Evolutionary conservation across 1,140 invertebrate genomes (phyloP), one percentile per base, ranked within the genome.

Genomic region (Dendrolimus kikuchii): DNA sequence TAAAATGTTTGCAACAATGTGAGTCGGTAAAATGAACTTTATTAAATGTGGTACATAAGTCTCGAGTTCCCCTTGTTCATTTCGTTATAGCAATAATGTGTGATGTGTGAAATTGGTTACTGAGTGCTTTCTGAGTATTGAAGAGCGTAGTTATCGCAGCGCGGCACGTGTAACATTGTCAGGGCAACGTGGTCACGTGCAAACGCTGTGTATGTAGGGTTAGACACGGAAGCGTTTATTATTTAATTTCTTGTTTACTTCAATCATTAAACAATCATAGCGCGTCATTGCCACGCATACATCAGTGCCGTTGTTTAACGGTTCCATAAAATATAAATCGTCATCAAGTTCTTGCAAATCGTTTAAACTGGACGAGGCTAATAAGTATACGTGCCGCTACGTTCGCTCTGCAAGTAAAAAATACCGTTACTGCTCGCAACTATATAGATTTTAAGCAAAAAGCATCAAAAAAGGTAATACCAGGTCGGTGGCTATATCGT

Each of bases 361-460:
- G 42, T 45, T 38, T 57, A 60, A 54, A 45, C 48, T 54, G 61
- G 61, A 58, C 41, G 54, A 63, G 62, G 60, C 60, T 66, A 68
- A 74, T 62, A 59, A 65, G 55, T 61, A 60, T 62, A 70, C 66
- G 68, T 68, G 69, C 71, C 67, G 60, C 51, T 55, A 51, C 60
- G 50, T 55, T 23, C 48, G 59, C 51, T 47, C 57, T 54, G 42
- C 58, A 54, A 61, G 57, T 62, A 55, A 62, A 62, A 65, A 71
- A 69, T 61, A 73, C 82, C 79, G 82, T 83, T 86, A 80, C 37
- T 59, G 62, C 67, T 73, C 60, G 75, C 71, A 75, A 77, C 73
- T 72, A 77, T 81, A 86, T 82, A 86, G 71, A 74, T 76, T 83
- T 79, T 86, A 80, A 48, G 74, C 68, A 84, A 86, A 86, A 86